A percentile compares a stretch with the other conserved stretches of the same genome.
Conservation (phyloP, 2,888 invertebrate genomes). For the Trachelus troglodyta region DNA sequence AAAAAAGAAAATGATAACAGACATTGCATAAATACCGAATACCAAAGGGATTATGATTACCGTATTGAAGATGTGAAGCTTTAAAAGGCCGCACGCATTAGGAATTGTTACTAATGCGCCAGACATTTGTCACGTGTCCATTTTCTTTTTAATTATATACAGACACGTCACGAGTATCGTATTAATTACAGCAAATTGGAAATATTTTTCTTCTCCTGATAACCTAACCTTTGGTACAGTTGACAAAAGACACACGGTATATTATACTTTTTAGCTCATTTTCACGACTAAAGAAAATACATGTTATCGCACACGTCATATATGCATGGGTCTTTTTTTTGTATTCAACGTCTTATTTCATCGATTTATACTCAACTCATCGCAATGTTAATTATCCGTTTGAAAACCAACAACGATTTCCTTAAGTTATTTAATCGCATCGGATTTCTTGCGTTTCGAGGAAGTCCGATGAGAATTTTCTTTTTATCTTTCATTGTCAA, state of each 20-base stretch:
- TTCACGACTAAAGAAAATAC: neutral
- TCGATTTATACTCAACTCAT: conserved; percentile 16
- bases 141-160: neutral
- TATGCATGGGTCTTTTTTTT: neutral
- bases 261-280: neutral
- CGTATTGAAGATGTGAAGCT: neutral
- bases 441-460: neutral
- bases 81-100: neutral
- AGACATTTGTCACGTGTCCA: neutral
- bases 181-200: neutral
- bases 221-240: neutral
- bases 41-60: conserved; percentile 31
- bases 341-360: neutral
- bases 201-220: neutral
- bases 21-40: conserved; percentile 28
- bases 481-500: neutral
- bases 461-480: neutral
- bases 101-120: neutral
- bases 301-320: neutral
- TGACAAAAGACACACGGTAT: neutral
- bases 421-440: neutral
- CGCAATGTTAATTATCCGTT: conserved; percentile 10
- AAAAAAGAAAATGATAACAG: neutral
- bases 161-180: neutral
- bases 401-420: neutral